These are phyloP conservation scores for Lithobates pipiens DNA, from an alignment of 2,797 vertebrate genomes.

Conservation along the genomic window DNA sequence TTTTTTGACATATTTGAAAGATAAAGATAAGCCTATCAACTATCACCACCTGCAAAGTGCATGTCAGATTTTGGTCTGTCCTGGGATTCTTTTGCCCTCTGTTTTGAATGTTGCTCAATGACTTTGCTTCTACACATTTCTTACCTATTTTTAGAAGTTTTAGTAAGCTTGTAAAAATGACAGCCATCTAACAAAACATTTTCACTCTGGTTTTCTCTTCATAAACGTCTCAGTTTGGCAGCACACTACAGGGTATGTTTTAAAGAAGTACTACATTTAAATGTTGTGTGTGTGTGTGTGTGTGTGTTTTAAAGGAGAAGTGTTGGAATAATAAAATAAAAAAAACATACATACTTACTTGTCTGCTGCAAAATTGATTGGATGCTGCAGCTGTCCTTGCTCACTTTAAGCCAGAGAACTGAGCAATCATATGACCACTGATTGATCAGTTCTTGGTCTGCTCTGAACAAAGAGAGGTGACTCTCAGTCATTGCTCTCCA, in stretches of 20 bases:
- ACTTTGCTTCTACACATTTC: slow-evolving; percentile 50
- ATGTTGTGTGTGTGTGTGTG: neutral
- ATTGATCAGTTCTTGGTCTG: too few species aligned
- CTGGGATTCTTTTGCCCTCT: slow-evolving; percentile 56
- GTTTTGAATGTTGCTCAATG: slow-evolving; percentile 43
- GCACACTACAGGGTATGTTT: neutral
- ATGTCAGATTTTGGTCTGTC: slow-evolving; percentile 59
- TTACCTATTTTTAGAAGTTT: slow-evolving; percentile 55
- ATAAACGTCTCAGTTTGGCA: slow-evolving; percentile 10
- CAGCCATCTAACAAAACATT: slow-evolving; percentile 53
- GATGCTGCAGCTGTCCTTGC: too few species aligned
- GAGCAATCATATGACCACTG: too few species aligned
- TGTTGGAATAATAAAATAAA: too few species aligned
- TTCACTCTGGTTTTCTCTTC: slow-evolving; percentile 25
- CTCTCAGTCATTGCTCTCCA: too few species aligned
- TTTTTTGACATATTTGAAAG: slow-evolving; percentile 58
- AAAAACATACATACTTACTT: too few species aligned
- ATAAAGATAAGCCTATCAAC: slow-evolving; percentile 57
- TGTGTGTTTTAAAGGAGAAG: too few species aligned
- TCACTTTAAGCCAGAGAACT: too few species aligned
- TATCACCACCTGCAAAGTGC: slow-evolving; percentile 58
- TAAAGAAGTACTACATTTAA: neutral
- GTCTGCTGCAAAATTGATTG: too few species aligned
- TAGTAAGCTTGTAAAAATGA: slow-evolving; percentile 53
- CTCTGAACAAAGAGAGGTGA: too few species aligned